Percentiles rank a stretch among this genome's conserved stretches.
These are phyloP conservation scores for Pteropus rufus DNA, from an alignment of 2,797 vertebrate species.

Conservation along the genomic window DNA sequence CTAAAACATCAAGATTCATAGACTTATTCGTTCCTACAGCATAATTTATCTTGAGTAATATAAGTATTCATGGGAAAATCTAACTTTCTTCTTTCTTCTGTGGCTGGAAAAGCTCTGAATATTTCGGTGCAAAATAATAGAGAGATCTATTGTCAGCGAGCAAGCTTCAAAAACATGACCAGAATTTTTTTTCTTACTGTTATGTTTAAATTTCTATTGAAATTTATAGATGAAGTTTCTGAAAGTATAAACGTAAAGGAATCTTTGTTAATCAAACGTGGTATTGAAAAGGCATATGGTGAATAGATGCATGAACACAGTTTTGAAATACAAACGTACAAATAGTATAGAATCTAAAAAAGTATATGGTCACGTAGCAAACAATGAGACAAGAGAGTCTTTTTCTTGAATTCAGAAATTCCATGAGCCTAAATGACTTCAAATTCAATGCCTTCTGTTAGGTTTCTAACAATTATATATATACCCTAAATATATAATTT, in stretches of 20 bases:
- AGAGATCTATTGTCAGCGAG: neutral
- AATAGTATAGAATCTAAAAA: conserved; percentile 1
- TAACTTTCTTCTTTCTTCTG: neutral
- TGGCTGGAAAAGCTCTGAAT: neutral
- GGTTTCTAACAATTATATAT: neutral
- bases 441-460: neutral
- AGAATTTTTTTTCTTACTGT: conserved; percentile 66
- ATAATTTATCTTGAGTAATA: neutral
- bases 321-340: neutral
- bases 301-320: neutral
- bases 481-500: neutral
- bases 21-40: neutral
- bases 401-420: conserved; percentile 31
- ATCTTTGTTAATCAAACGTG: neutral
- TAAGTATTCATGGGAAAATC: neutral
- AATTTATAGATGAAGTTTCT: conserved; percentile 31
- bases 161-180: conserved; percentile 41
- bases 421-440: conserved; percentile 30
- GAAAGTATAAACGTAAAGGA: conserved; percentile 53
- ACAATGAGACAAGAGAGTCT: conserved; percentile 24
- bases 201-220: conserved; percentile 57
- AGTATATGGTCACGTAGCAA: neutral
- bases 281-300: neutral
- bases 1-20: neutral
- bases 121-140: neutral